Evolutionary conservation across 1,140 invertebrate genomes (phyloP).

Genomic region (Halictus rubicundus): DNA sequence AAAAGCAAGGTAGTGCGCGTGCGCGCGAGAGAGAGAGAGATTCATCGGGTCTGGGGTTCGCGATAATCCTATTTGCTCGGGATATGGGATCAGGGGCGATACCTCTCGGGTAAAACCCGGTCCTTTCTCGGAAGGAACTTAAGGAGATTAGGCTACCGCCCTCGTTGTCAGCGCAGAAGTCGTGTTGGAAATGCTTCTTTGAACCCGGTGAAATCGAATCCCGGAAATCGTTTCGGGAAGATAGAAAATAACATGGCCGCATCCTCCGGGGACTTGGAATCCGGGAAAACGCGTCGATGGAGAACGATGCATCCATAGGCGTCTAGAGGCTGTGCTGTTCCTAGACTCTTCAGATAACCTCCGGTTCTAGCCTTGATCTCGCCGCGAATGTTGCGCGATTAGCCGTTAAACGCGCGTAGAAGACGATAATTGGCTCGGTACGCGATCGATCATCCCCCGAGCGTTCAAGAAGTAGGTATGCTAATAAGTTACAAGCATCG

Average conservation of each 20-base stretch:
- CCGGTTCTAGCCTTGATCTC: slow-evolving; percentile 27
- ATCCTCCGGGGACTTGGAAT: background rate
- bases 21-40: background rate
- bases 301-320: no score
- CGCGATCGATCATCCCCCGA: slow-evolving; percentile 39
- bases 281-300: no score
- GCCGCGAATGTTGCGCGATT: slow-evolving; percentile 15
- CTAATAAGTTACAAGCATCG: slow-evolving; percentile 47
- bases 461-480: slow-evolving; percentile 35
- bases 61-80: slow-evolving; percentile 55
- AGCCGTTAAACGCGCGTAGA: background rate
- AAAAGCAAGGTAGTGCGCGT: slow-evolving; percentile 23
- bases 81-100: slow-evolving; percentile 41
- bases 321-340: background rate
- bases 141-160: slow-evolving; percentile 51
- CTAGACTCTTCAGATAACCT: slow-evolving; percentile 19
- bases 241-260: background rate
- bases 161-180: background rate
- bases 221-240: background rate
- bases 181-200: background rate
- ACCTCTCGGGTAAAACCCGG: slow-evolving; percentile 5
- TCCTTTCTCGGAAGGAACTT: slow-evolving; percentile 51
- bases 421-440: slow-evolving; percentile 50
- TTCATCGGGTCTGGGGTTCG: slow-evolving; percentile 15
- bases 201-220: no score